Conservation (phyloP, 2,888 invertebrate genomes). For the Cremastinae sp. region DNA sequence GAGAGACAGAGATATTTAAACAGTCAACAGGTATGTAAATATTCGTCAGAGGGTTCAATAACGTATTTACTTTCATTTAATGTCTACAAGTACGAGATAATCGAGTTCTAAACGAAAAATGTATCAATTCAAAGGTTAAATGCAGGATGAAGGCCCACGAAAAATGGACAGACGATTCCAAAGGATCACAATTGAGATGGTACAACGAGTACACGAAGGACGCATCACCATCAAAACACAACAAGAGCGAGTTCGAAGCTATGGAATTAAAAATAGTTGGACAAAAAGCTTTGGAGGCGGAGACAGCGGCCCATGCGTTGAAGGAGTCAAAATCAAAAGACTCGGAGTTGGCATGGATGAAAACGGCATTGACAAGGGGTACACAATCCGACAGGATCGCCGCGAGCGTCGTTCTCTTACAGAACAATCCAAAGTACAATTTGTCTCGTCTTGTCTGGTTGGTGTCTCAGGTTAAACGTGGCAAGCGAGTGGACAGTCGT, state of each 20-base stretch:
- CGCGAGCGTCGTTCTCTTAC: slow-evolving; percentile 89
- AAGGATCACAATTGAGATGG: too few relatives aligned
- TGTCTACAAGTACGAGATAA: too few relatives aligned
- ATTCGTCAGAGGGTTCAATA: too few relatives aligned
- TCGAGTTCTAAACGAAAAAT: too few relatives aligned
- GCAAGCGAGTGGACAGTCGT: slow-evolving; percentile 89
- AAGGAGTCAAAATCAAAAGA: slow-evolving; percentile 81
- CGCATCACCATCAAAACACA: slow-evolving; percentile 64
- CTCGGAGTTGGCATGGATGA: slow-evolving; percentile 88
- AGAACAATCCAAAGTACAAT: slow-evolving; percentile 92
- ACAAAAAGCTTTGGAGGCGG: slow-evolving; percentile 85
- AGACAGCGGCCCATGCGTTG: slow-evolving; percentile 81
- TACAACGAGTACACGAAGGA: slow-evolving; percentile 81
- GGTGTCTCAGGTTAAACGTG: slow-evolving; percentile 88
- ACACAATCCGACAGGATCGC: slow-evolving; percentile 93
- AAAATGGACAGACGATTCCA: too few relatives aligned
- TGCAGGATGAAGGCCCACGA: too few relatives aligned
- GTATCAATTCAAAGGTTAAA: too few relatives aligned
- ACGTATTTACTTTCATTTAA: too few relatives aligned
- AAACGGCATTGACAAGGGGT: slow-evolving; percentile 89
- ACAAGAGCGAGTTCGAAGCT: slow-evolving; percentile 81
- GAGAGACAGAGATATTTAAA: too few relatives aligned
- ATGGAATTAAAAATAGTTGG: slow-evolving; percentile 85
- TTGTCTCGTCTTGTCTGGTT: slow-evolving; percentile 86
- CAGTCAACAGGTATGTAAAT: too few relatives aligned